These are phyloP conservation scores for Pangasius sanitwongsei DNA, from an alignment of 2,797 vertebrate genomes.

Conservation along the genomic window DNA sequence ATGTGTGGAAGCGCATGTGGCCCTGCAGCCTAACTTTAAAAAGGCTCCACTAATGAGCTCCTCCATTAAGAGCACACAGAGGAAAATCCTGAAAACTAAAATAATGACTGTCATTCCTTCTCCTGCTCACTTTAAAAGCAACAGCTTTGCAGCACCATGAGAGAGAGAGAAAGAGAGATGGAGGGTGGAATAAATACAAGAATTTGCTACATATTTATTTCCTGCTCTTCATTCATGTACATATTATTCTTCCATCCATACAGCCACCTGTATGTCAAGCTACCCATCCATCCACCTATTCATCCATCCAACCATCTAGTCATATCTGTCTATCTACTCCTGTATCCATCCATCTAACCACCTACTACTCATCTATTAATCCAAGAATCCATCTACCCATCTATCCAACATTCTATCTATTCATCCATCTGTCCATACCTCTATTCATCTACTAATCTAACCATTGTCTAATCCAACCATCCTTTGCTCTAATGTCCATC, in stretches of 20 bases:
- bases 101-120: slow-evolving; percentile 34
- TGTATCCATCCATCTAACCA: neutral
- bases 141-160: slow-evolving; percentile 25
- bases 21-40: slow-evolving; percentile 14
- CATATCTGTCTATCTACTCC: neutral
- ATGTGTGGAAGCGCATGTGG: neutral
- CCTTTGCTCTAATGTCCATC: no score
- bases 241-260: neutral
- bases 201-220: no score
- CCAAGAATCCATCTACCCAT: neutral
- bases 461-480: neutral
- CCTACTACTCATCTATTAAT: neutral
- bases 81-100: slow-evolving; percentile 34
- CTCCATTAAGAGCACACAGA: slow-evolving; percentile 33
- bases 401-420: neutral
- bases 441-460: neutral
- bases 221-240: neutral
- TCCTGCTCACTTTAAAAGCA: neutral
- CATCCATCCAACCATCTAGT: neutral
- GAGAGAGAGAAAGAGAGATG: slow-evolving; percentile 18
- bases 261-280: neutral
- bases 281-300: neutral
- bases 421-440: no score
- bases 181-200: neutral
- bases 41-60: slow-evolving; percentile 50